These are phyloP conservation scores for Odocoileus virginianus DNA, from an alignment of 2,113 vertebrate species.

Conservation along the genomic window DNA sequence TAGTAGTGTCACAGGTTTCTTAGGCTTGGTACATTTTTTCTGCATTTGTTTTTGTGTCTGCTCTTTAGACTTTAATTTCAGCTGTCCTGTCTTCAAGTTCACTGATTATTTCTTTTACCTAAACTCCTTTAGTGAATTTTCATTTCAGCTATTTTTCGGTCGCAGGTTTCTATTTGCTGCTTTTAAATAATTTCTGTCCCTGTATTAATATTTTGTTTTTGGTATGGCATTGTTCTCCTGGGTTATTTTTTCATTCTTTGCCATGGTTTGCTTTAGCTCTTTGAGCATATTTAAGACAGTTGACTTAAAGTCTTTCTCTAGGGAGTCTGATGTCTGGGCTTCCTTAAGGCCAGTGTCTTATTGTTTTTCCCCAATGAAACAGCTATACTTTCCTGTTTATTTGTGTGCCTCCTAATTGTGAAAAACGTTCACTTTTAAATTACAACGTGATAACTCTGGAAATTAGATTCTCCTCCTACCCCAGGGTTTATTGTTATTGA, in stretches of 20 bases:
- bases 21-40: not conserved
- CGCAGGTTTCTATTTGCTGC: not conserved
- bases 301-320: not conserved
- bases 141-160: not conserved
- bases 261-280: not conserved
- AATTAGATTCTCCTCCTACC: not conserved
- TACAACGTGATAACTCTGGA: not conserved
- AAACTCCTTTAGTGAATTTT: not conserved
- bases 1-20: not conserved
- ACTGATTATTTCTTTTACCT: not conserved
- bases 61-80: not conserved
- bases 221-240: not conserved
- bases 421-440: not conserved
- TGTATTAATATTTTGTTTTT: not conserved
- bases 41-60: not conserved
- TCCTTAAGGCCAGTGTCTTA: not conserved
- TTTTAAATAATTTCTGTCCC: not conserved
- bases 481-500: not conserved
- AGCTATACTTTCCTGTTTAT: not conserved
- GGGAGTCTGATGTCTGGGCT: not conserved
- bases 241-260: not conserved
- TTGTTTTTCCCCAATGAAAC: not conserved
- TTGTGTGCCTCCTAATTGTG: not conserved
- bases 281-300: not conserved
- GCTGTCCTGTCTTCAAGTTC: not conserved